These are phyloP conservation scores for Spea bombifrons DNA, from an alignment of 2,113 vertebrate genomes.

Conservation along the genomic window DNA sequence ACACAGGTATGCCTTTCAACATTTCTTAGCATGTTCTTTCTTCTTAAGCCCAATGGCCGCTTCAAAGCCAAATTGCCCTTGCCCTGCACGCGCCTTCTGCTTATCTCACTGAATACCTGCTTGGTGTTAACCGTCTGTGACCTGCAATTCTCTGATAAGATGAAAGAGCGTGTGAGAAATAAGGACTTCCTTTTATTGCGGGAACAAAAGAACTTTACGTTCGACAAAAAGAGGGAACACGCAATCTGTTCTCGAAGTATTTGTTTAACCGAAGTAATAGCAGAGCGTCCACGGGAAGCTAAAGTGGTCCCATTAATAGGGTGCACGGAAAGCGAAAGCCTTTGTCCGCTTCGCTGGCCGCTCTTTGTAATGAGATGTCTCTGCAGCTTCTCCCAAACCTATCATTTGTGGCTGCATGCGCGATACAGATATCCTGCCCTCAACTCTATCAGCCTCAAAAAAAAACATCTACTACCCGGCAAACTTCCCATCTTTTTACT, in stretches of 20 bases:
- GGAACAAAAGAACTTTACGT: constrained; percentile 29
- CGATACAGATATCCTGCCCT: background rate
- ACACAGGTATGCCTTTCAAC: too few species aligned
- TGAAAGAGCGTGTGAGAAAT: background rate
- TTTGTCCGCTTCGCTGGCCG: background rate
- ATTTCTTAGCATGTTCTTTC: too few species aligned
- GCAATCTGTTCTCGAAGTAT: background rate
- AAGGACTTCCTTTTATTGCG: background rate
- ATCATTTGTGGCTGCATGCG: constrained; percentile 3
- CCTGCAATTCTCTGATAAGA: background rate
- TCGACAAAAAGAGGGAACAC: background rate
- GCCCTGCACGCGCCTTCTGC: too few species aligned
- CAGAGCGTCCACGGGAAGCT: constrained; percentile 1
- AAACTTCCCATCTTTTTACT: constrained; percentile 41
- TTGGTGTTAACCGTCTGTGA: background rate
- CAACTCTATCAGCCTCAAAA: constrained; percentile 2
- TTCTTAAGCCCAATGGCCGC: too few species aligned
- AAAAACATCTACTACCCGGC: background rate
- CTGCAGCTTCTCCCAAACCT: constrained; percentile 14
- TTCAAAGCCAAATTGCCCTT: too few species aligned
- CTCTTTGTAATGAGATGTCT: constrained; percentile 34
- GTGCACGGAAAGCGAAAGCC: background rate
- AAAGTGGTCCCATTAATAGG: constrained; percentile 36
- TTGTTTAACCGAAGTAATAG: constrained; percentile 39
- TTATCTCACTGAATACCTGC: background rate